Conservation (phyloP, 2,888 invertebrate species). For the Antheraea assamensis region DNA sequence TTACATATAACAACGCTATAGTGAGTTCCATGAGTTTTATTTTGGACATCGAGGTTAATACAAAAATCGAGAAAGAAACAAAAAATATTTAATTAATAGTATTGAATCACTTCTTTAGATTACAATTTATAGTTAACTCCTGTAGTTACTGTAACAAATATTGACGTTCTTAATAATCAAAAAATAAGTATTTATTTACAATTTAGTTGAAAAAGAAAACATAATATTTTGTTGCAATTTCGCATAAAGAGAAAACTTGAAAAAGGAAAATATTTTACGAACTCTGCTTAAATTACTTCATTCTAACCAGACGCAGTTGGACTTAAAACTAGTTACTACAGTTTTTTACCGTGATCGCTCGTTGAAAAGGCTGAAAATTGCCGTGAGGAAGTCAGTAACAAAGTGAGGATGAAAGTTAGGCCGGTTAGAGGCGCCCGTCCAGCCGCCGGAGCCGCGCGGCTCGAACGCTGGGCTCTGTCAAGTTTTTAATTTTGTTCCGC, state of each 20-base stretch:
- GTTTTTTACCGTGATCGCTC: constrained; percentile 50
- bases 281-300: neutral
- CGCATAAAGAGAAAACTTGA: neutral
- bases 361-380: constrained; percentile 59
- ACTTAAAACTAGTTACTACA: constrained; percentile 8
- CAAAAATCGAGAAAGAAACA: too few relatives aligned
- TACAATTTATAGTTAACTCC: too few relatives aligned
- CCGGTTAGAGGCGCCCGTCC: constrained; percentile 66
- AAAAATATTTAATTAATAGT: too few relatives aligned
- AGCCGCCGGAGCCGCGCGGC: constrained; percentile 59
- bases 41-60: too few relatives aligned
- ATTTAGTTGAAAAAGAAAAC: too few relatives aligned
- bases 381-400: constrained; percentile 62
- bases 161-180: too few relatives aligned
- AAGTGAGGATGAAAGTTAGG: constrained; percentile 75
- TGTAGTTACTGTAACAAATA: too few relatives aligned
- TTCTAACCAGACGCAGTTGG: neutral
- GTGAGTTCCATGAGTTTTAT: too few relatives aligned
- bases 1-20: too few relatives aligned
- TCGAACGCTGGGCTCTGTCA: constrained; percentile 60
- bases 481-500: constrained; percentile 79
- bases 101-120: too few relatives aligned
- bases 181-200: too few relatives aligned
- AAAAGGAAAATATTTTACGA: neutral
- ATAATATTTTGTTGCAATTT: too few relatives aligned